phyloP scores from a whole-genome alignment of 1,140 invertebrate species.

The Wasmannia auropunctata region DNA sequence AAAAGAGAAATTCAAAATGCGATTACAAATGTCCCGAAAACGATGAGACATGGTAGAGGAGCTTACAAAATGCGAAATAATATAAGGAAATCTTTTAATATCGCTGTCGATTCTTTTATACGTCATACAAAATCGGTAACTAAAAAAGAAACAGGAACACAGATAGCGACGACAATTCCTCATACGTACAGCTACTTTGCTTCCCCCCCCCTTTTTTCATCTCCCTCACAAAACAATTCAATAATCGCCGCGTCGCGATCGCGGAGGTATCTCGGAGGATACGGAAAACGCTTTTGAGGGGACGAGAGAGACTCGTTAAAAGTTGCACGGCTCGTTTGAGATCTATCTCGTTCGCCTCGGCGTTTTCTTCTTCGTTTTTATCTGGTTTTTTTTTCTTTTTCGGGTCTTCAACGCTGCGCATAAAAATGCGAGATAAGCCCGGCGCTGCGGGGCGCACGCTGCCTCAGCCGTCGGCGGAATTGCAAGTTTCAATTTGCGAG shows the following conservation, averaged over 20 bases:
- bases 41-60: neutral
- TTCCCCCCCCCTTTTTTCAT: neutral
- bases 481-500: conserved; percentile 50
- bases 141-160: neutral
- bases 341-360: neutral
- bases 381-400: neutral
- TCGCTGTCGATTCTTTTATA: neutral
- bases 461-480: neutral
- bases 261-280: neutral
- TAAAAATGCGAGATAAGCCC: conserved; percentile 47
- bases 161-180: neutral
- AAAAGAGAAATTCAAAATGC: conserved; percentile 6
- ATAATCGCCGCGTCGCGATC: neutral
- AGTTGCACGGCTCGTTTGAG: conserved; percentile 49
- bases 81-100: conserved; percentile 1
- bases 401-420: neutral
- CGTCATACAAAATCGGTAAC: neutral
- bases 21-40: conserved; percentile 1
- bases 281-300: conserved; percentile 17
- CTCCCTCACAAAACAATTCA: neutral
- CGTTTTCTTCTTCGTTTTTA: neutral
- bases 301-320: conserved; percentile 38
- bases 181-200: neutral
- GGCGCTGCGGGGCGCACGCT: neutral
- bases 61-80: neutral